Conservation (phyloP, 2,888 invertebrate species). For the Lypha dubia region DNA sequence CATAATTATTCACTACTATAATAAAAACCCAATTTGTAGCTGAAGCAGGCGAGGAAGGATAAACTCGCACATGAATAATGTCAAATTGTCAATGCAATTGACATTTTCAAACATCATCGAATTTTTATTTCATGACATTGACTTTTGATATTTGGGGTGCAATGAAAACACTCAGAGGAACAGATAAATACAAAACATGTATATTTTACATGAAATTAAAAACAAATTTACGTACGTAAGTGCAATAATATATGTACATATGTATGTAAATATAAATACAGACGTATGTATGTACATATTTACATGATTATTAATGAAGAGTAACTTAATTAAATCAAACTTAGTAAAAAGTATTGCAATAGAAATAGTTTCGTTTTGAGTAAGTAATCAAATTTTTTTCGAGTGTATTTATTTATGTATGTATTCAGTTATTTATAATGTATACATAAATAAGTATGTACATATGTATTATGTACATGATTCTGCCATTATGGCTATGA, state of each 20-base stretch:
- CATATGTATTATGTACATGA: neutral
- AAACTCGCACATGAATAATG: slow-evolving; percentile 19
- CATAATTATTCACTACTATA: slow-evolving; percentile 11
- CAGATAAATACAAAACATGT: neutral
- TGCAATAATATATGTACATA: no score
- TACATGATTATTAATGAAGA: no score
- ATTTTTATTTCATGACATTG: slow-evolving; percentile 45
- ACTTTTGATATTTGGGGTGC: slow-evolving; percentile 39
- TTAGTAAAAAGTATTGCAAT: no score
- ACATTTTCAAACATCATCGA: slow-evolving; percentile 48
- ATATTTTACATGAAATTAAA: neutral
- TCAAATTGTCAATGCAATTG: slow-evolving; percentile 47
- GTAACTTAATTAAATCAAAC: no score
- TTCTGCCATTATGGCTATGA: slow-evolving; percentile 13
- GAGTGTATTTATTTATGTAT: neutral
- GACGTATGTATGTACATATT: no score
- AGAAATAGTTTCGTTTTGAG: no score
- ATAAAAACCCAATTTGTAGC: slow-evolving; percentile 32
- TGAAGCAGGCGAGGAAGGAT: neutral
- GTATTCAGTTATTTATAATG: neutral
- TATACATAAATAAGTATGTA: neutral
- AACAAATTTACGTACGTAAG: no score
- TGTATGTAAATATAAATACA: no score
- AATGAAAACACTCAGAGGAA: slow-evolving; percentile 14
- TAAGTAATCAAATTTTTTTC: neutral